These are phyloP conservation scores for Gorsachius magnificus DNA, from an alignment of 2,797 vertebrate species.

Conservation along the genomic window DNA sequence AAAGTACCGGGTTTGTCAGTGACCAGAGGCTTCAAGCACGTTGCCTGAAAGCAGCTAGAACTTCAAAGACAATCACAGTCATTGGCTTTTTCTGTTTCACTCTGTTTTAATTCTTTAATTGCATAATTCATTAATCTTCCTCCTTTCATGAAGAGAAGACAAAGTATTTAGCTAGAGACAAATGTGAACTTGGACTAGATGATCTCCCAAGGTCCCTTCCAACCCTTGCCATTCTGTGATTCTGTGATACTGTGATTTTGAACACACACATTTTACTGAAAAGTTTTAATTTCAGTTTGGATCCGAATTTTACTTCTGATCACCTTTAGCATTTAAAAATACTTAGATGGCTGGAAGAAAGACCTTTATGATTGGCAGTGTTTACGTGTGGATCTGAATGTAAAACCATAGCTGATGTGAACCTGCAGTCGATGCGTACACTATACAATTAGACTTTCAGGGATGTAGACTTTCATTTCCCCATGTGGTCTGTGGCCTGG, in stretches of 20 bases:
- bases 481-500: neutral
- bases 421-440: neutral
- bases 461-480: neutral
- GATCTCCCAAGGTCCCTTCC: no score
- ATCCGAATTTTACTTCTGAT: neutral
- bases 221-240: no score
- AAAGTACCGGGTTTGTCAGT: neutral
- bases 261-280: neutral
- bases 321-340: neutral
- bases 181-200: neutral
- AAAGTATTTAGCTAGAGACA: neutral
- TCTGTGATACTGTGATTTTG: neutral
- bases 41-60: neutral
- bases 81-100: neutral
- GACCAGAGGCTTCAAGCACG: neutral
- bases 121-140: neutral
- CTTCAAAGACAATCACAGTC: neutral
- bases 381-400: neutral
- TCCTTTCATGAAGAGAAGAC: neutral
- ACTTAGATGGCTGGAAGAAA: neutral
- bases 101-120: neutral
- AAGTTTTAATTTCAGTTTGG: neutral
- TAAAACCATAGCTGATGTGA: neutral
- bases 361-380: neutral
- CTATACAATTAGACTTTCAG: neutral